Conservation (phyloP, 1,140 invertebrate species). For the Pachypsylla venusta region DNA sequence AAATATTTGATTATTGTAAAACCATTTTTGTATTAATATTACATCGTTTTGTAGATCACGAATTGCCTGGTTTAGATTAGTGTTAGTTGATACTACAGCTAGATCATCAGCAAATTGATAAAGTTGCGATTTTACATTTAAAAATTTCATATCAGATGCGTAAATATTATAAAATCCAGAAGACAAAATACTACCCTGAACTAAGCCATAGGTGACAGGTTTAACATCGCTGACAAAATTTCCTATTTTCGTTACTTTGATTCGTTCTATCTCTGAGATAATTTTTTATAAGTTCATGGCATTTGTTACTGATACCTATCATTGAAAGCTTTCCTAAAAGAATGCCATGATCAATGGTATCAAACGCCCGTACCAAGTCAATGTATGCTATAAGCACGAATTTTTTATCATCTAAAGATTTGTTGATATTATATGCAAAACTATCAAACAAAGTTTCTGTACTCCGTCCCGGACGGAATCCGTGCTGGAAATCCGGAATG, state of each 20-base stretch:
- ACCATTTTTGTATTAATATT: background rate
- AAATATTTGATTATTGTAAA: background rate
- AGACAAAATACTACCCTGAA: background rate
- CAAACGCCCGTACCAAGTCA: background rate
- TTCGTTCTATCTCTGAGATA: background rate
- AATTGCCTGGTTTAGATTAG: background rate
- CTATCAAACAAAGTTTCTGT: background rate
- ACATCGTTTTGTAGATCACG: background rate
- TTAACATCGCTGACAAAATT: background rate
- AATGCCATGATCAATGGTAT: background rate
- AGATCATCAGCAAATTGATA: background rate
- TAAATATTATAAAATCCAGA: background rate
- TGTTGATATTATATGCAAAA: background rate
- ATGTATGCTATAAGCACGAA: background rate
- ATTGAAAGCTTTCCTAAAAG: background rate
- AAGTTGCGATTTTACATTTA: background rate
- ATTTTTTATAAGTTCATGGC: background rate
- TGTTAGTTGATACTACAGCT: background rate
- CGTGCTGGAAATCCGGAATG: background rate
- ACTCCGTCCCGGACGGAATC: background rate
- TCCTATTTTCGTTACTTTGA: background rate
- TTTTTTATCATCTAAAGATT: background rate
- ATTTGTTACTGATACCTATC: background rate
- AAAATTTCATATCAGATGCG: background rate
- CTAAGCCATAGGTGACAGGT: background rate